Base-by-base conservation (phyloP, 2,797 vertebrate genomes). In the Oreortyx pictus region DNA sequence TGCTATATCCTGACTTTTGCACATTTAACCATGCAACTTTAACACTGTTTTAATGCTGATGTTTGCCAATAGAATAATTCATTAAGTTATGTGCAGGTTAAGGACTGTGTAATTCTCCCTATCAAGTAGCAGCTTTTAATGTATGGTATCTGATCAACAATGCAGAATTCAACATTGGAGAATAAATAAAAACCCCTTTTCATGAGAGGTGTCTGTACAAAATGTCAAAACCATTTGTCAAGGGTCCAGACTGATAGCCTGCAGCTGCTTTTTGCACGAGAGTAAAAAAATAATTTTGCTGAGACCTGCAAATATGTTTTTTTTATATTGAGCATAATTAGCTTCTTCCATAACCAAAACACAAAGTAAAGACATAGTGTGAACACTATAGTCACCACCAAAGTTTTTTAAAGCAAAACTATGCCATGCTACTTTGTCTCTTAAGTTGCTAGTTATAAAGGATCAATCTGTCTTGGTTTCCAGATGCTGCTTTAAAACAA, bases 201-300 rank as follows among this genome's bases (percentile, higher is more conserved):
- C 50, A 10, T 90, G 90, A 64, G 35, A 59, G 64, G 49, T 85
- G 90, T 94, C 96, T 95, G 73, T 80, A 93, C 86, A 78, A 97
- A 97, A 97, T 95, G 95, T 96, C 97, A 97, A 95, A 96, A 90
- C n/a, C 93, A 95, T 97, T 97, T 95, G 96, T 96, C 96, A 96
- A 27, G 68, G 22, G 18, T 67, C 49, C 75, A 73, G 88, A 81
- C 64, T 95, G 96, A 96, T 68, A 92, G 88, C 95, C 89, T 68
- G 67, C 91, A 95, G 95, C 95, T 95, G 89, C 86, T 81, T 82
- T 95, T 82, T 95, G 88, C 91, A 88, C 91, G 94, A 71, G 93
- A 93, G 57, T 46, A 95, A 93, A 90, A 90, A 77, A 77, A 5
- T 15, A 82, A 94, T 70, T 89, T 84, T 35, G 23, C 67, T 79